A percentile compares a stretch with the other conserved stretches of the same genome.
Evolutionary conservation across 2,113 vertebrate species (phyloP).

Genomic region (Anarrhichthys ocellatus): DNA sequence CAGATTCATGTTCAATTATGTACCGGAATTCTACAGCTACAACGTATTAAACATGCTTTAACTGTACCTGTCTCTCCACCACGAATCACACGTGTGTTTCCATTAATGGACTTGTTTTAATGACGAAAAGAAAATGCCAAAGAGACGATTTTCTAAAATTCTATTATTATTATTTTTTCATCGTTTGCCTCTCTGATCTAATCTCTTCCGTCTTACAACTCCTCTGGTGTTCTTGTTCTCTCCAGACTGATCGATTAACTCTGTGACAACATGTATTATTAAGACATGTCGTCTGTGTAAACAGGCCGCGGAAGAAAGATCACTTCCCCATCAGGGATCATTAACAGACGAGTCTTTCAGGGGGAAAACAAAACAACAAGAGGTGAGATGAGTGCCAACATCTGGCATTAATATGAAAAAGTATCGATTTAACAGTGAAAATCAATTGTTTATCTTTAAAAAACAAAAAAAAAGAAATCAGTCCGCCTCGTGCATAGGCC

Average conservation of each 20-base stretch:
- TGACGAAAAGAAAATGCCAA: not conserved
- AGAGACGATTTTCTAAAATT: no score
- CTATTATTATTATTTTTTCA: no score
- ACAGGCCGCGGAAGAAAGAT: constrained; percentile 64
- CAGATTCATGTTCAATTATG: not conserved
- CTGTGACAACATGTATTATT: constrained; percentile 81
- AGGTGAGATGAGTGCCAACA: constrained; percentile 74
- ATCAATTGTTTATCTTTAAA: constrained; percentile 39
- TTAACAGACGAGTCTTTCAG: constrained; percentile 41
- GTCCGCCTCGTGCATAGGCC: not conserved
- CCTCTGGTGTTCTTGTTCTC: constrained; percentile 79
- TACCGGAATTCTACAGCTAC: no score
- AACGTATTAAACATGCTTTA: no score
- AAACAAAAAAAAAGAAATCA: not conserved
- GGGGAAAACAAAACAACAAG: constrained; percentile 43
- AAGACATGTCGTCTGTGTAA: constrained; percentile 72
- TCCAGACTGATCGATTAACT: constrained; percentile 77
- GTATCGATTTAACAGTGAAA: constrained; percentile 64
- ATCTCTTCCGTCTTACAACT: constrained; percentile 54
- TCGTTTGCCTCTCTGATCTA: constrained; percentile 43
- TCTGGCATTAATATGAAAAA: constrained; percentile 72
- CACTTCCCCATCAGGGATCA: constrained; percentile 66
- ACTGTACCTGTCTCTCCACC: no score
- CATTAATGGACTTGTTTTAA: not conserved
- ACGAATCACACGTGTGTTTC: not conserved